Evolutionary conservation across 2,113 vertebrate species (phyloP), one percentile per base, ranked within the genome.

Genomic region (Malaclemys terrapin): DNA sequence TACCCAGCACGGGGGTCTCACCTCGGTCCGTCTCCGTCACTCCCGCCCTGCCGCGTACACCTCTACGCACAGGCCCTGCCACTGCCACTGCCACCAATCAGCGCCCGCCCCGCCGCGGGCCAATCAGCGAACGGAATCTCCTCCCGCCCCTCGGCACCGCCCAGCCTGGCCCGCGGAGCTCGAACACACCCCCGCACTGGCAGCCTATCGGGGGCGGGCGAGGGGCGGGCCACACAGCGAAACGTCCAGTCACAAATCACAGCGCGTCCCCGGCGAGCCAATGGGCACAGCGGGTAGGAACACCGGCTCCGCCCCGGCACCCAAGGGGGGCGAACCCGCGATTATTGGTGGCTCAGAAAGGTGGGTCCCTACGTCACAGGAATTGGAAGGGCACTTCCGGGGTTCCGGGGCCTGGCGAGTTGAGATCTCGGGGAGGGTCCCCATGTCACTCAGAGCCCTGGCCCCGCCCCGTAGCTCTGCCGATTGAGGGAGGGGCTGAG

Each of bases 201-300:
- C 19, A 82, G 59, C 93, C 84, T 84, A 88, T 93, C 90, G 85
- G 80, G 27, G 92, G 93, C 8, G 17, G 3, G 24, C 3, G 59
- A 1, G 17, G 65, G 92, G 91, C 49, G 89, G 90, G 25, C 25
- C 35, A 65, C 8, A 8, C 16, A 0, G 6, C 1, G 0, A 6
- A 1, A 0, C 1, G 35, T 0, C 96, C 97, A 97, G 93, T 97
- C 69, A 96, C 75, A 96, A 95, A 93, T 97, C 96, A 97, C 96
- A 97, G 96, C 97, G 96, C 97, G 97, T 97, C 97, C 92, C 16
- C 0, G 3, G 3, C 13, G 35, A 85, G 75, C 97, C 96, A 97
- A 95, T 97, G 49, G 5, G 22, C 16, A 14, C 5, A n/a, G 24
- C 0, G 65, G 38, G 19, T 10, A 22, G 38, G 75, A 27, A 14